phyloP scores from a whole-genome alignment of 2,113 vertebrate species.

The Chaetodon trifascialis region DNA sequence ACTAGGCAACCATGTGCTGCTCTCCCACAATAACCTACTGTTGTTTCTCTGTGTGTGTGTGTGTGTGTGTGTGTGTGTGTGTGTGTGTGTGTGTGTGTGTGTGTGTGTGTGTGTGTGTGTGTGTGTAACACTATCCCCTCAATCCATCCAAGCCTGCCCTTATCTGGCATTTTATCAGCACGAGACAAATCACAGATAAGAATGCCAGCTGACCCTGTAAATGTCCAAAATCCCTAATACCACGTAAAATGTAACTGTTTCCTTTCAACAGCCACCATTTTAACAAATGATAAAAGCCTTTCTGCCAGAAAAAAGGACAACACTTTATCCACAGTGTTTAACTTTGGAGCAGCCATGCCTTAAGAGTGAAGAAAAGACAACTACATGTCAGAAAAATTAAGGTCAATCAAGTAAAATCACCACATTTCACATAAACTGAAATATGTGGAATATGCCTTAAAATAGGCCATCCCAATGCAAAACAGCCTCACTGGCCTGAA shows the following conservation, averaged over 20 bases:
- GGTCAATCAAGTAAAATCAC: conserved; percentile 19
- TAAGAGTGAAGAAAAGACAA: neutral
- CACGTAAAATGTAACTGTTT: neutral
- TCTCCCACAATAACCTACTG: conserved; percentile 46
- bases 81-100: neutral
- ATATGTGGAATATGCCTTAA: conserved; percentile 39
- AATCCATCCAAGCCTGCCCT: conserved; percentile 19
- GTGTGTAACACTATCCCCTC: conserved; percentile 12
- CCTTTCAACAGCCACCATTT: conserved; percentile 1
- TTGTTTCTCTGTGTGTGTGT: neutral
- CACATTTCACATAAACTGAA: conserved; percentile 29
- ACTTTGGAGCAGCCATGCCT: neutral
- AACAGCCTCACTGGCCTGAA: conserved; percentile 58
- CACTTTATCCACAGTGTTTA: neutral
- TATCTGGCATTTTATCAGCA: conserved; percentile 36
- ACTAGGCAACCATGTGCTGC: conserved; percentile 23
- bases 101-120: conserved; percentile 2
- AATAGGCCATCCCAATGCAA: conserved; percentile 63
- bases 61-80: neutral
- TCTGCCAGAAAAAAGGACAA: neutral
- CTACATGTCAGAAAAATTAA: neutral
- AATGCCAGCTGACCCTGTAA: conserved; percentile 18
- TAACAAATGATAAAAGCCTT: neutral
- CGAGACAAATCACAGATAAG: conserved; percentile 50
- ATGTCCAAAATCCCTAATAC: conserved; percentile 23